Evolutionary conservation across 2,797 vertebrate species (phyloP).

Genomic region (Paguma larvata): DNA sequence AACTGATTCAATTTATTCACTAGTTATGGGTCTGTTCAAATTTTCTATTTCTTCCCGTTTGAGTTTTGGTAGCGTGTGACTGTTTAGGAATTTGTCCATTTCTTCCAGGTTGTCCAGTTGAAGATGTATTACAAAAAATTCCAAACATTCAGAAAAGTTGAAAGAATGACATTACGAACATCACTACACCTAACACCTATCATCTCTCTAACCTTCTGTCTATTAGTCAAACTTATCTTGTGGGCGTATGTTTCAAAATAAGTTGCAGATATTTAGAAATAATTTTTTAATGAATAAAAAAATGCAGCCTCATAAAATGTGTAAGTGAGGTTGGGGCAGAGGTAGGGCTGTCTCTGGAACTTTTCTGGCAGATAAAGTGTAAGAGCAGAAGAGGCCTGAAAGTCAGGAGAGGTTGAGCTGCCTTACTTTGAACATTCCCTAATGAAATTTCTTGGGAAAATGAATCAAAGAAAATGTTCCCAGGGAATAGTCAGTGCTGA

Average conservation of each 20-base stretch:
- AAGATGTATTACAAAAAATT: not conserved
- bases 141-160: constrained; percentile 38
- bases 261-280: constrained; percentile 31
- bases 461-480: constrained; percentile 67
- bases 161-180: not conserved
- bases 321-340: not conserved
- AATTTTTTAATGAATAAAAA: constrained; percentile 42
- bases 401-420: not conserved
- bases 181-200: not conserved
- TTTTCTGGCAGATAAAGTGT: not conserved
- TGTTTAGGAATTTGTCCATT: not conserved
- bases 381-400: constrained; percentile 4
- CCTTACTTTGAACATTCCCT: constrained; percentile 65
- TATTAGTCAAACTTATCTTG: not conserved
- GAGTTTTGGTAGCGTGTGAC: too few relatives aligned
- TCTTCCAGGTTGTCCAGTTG: too few relatives aligned
- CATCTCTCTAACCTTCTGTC: not conserved
- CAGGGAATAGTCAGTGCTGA: not conserved
- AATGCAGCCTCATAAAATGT: not conserved
- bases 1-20: too few relatives aligned
- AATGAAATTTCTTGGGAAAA: constrained; percentile 78
- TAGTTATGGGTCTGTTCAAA: too few relatives aligned
- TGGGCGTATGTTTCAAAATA: not conserved
- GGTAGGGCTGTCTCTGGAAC: not conserved
- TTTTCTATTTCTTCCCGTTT: too few relatives aligned